Evolutionary conservation across 2,113 vertebrate species (phyloP), one percentile per base, ranked within the genome.

Genomic region (Entelurus aequoreus): DNA sequence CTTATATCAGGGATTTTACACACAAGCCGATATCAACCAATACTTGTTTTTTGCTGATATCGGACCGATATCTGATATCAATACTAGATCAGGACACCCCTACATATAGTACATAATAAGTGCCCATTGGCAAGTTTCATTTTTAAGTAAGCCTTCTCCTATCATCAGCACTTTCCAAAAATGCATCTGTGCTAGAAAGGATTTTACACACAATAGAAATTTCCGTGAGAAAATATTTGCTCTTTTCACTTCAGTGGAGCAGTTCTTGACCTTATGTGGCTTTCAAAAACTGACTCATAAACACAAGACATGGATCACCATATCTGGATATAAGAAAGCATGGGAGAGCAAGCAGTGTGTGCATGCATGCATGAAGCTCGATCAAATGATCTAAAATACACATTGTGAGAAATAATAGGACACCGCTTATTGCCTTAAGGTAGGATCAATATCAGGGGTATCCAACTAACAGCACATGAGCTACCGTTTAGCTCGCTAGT

Each of bases 311-410:
- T 71, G 4, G 42, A 76, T 56, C 63, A 81, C 75, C 69, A 81
- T 80, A 86, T 85, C 72, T 74, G 74, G 81, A 60, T 38, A 79
- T 38, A 73, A 28, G 28, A 28, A 28, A 28, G 49, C 65, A 61
- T 12, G 3, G 12, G 48, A 68, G 19, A 53, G 52, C 2, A 35
- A 8, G 10, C 48, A 65, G 48, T 51, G 49, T 66, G 60, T 58
- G 61, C 62, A 44, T 49, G 54, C 46, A 65, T 51, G 44, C 16
- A 13, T 42, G 58, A 65, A 40, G 15, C 19, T 40, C 48, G 14
- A 61, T 69, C 57, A 35, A 8, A 3, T 60, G 35, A 64, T 76
- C 46, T 28, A 28, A 57, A 15, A 16, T 44, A n/a, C 28, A 6
- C 13, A 36, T 14, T 15, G 7, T 40, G 54, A 37, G 35, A 42